A percentile compares a stretch with the other conserved stretches of the same genome.
Evolutionary conservation across 2,113 vertebrate genomes (phyloP).

Genomic region (Sorex fumeus): DNA sequence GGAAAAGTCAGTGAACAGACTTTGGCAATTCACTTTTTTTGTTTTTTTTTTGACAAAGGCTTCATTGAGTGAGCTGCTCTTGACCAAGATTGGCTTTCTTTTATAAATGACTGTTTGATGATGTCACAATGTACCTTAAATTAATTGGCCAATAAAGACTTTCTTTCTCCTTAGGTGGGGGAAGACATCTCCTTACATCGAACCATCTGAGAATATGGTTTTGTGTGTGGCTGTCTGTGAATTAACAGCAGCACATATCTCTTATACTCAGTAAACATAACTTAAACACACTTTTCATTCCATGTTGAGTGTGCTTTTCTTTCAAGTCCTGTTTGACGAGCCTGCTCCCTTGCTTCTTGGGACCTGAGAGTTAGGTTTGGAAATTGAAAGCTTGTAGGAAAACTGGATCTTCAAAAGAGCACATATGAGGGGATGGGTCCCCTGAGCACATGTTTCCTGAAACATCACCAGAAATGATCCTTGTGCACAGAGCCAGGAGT

Average conservation of each 20-base stretch:
- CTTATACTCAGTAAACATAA: constrained; percentile 33
- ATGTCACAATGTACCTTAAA: constrained; percentile 47
- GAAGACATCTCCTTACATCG: constrained; percentile 41
- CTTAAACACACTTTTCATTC: constrained; percentile 57
- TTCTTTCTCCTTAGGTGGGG: constrained; percentile 18
- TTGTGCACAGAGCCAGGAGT: no score
- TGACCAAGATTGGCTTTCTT: constrained; percentile 55
- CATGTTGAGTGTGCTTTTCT: constrained; percentile 23
- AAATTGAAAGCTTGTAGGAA: constrained; percentile 25
- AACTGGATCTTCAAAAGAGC: neutral
- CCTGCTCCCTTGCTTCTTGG: neutral
- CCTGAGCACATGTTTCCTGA: no score
- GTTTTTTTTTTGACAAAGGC: neutral
- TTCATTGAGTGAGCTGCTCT: constrained; percentile 62
- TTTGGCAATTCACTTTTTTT: constrained; percentile 54
- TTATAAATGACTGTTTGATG: constrained; percentile 67
- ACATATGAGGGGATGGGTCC: no score
- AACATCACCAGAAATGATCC: no score
- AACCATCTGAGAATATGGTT: constrained; percentile 62
- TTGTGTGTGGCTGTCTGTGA: constrained; percentile 67
- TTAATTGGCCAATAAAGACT: constrained; percentile 27
- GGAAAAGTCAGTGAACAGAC: constrained; percentile 15
- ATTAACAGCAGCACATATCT: neutral
- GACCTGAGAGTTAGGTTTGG: neutral
- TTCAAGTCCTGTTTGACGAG: neutral